Evolutionary conservation across 2,888 invertebrate species (phyloP).

Genomic region (Pardosa pseudoannulata): DNA sequence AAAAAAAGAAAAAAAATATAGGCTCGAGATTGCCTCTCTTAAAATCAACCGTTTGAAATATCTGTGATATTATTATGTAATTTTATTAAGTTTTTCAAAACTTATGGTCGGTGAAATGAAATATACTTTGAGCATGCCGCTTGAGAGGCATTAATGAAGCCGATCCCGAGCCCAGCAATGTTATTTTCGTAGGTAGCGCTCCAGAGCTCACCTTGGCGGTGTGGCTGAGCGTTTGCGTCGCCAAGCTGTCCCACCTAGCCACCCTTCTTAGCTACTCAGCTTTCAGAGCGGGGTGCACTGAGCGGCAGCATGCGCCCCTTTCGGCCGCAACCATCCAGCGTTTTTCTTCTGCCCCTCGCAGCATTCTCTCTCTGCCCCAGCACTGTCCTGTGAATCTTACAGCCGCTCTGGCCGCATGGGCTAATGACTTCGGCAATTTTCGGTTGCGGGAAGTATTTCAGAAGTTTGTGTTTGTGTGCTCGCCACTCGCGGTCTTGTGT

Average conservation of each 20-base stretch:
- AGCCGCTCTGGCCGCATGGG: slow-evolving; percentile 5
- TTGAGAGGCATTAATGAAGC: no score
- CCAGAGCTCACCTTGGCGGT: not conserved
- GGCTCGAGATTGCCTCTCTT: no score
- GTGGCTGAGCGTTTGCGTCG: slow-evolving; percentile 8
- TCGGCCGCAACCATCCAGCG: not conserved
- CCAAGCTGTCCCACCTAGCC: slow-evolving; percentile 30
- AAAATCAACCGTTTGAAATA: no score
- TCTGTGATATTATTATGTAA: no score
- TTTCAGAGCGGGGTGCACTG: slow-evolving; percentile 30
- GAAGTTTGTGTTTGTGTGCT: not conserved
- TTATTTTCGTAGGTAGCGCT: not conserved
- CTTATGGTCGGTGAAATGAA: no score
- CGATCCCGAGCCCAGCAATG: no score
- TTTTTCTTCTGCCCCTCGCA: slow-evolving; percentile 7
- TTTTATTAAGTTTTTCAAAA: no score
- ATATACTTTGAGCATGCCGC: no score
- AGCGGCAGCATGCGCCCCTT: slow-evolving; percentile 34
- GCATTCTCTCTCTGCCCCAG: not conserved
- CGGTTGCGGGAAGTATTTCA: not conserved
- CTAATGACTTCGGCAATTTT: not conserved
- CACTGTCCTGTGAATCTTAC: not conserved
- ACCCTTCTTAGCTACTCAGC: slow-evolving; percentile 21
- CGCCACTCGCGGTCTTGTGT: not conserved
- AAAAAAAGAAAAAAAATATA: no score